These are phyloP conservation scores for Ichneumoninae sp. DNA, from an alignment of 2,888 invertebrate species.

Conservation along the genomic window DNA sequence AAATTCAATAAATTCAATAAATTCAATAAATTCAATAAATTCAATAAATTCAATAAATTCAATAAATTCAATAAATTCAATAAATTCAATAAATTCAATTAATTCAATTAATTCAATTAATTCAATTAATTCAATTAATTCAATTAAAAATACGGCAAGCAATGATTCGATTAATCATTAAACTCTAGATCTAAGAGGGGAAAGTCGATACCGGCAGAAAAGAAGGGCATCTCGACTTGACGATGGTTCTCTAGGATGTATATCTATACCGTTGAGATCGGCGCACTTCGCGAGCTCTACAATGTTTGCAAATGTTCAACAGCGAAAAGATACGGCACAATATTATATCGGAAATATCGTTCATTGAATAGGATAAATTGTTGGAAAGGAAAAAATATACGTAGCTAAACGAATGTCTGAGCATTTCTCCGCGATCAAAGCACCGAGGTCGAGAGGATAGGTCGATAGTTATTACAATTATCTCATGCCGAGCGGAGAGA, in stretches of 20 bases:
- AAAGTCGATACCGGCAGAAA: neutral
- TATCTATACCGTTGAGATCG: neutral
- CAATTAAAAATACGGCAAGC: too few species aligned
- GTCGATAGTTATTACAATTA: constrained; percentile 6
- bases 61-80: too few species aligned
- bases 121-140: too few species aligned
- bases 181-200: too few species aligned
- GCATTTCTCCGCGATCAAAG: neutral
- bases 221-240: neutral
- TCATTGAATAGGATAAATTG: neutral
- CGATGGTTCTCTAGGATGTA: neutral
- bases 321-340: neutral
- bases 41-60: too few species aligned
- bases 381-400: neutral
- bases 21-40: too few species aligned
- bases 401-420: neutral
- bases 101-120: too few species aligned
- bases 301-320: neutral
- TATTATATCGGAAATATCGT: neutral
- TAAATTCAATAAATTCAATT: too few species aligned
- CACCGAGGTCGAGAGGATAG: neutral
- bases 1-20: too few species aligned
- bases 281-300: neutral
- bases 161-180: too few species aligned
- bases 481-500: neutral